Evolutionary conservation across 2,113 vertebrate species (phyloP).

Genomic region (Muscicapa adusta): DNA sequence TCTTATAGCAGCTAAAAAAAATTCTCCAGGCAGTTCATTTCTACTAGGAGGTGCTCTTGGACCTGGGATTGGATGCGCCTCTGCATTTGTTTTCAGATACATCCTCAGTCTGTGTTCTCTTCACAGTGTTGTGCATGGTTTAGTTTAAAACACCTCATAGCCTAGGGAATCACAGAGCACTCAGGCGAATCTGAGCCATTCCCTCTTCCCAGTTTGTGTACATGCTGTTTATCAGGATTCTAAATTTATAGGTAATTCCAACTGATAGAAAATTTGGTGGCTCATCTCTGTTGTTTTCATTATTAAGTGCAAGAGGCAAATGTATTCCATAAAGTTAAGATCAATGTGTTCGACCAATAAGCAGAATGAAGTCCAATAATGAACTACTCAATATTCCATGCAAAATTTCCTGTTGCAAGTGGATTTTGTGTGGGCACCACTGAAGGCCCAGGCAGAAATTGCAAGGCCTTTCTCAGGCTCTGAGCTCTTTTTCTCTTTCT

Average conservation of each 20-base stretch:
- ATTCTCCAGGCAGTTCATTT: not conserved
- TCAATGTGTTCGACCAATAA: not conserved
- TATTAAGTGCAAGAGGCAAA: not conserved
- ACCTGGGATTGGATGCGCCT: not conserved
- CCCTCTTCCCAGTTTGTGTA: not conserved
- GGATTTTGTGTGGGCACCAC: too few relatives aligned
- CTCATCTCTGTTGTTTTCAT: not conserved
- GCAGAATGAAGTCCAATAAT: not conserved
- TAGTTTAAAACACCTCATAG: not conserved
- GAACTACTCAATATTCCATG: not conserved
- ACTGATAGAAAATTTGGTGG: too few relatives aligned
- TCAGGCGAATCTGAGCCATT: not conserved
- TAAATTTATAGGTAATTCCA: not conserved
- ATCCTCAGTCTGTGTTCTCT: not conserved
- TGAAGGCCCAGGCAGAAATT: too few relatives aligned
- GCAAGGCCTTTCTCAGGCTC: too few relatives aligned
- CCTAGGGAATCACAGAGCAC: not conserved
- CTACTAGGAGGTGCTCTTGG: not conserved
- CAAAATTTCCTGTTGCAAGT: not conserved
- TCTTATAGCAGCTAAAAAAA: not conserved
- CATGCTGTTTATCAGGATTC: not conserved
- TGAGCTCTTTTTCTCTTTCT: too few relatives aligned
- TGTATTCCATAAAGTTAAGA: not conserved
- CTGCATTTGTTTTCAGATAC: too few relatives aligned
- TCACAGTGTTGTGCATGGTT: fast-evolving